Evolutionary conservation across 2,888 invertebrate species (phyloP), one percentile per base, ranked within the genome.

Genomic region (Portevinia maculata): DNA sequence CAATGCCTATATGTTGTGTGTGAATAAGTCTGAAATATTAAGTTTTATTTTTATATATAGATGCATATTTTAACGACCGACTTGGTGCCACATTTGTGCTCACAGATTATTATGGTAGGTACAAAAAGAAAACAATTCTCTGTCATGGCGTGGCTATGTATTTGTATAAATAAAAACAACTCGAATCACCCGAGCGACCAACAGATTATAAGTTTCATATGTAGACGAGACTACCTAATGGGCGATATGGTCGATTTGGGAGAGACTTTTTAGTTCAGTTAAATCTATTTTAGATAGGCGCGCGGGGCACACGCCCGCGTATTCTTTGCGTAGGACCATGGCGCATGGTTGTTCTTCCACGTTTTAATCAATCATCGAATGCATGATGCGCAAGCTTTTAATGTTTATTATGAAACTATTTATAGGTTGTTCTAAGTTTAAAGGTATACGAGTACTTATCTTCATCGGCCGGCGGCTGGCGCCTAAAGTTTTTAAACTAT

Each of bases 361-460:
- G 76, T 76, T 70, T 76, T 46, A 62, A 70, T 76, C 70, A 76
- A 62, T 76, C 70, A 39, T 48, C 37, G 39, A 32, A n/a, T 69
- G 69, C 69, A 75, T 67, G 69, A 39, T 60, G 59, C 52, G 34
- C 32, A 37, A 17, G 37, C 21, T 64, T 48, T n/a, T 39, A 3
- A 7, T 17, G 46, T 50, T 41, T 11, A 9, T 28, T 21, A 52
- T 32, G 48, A 48, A 41, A 41, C n/a, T n/a, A 13, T 64, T 48
- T 6, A 1, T 4, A 28, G n/a, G n/a, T n/a, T n/a, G 13, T 48
- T 13, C 41, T 32, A 5, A 28, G 1, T 13, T 17, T 48, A 4
- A 48, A 48, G 21, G 21, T 37, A n/a, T n/a, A n/a, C n/a, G n/a
- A n/a, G 37, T 55, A 39, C 24, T 11, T 41, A 28, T 15, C 13